Conservation (phyloP, 2,113 vertebrate species). For the Nannospalax galili region DNA sequence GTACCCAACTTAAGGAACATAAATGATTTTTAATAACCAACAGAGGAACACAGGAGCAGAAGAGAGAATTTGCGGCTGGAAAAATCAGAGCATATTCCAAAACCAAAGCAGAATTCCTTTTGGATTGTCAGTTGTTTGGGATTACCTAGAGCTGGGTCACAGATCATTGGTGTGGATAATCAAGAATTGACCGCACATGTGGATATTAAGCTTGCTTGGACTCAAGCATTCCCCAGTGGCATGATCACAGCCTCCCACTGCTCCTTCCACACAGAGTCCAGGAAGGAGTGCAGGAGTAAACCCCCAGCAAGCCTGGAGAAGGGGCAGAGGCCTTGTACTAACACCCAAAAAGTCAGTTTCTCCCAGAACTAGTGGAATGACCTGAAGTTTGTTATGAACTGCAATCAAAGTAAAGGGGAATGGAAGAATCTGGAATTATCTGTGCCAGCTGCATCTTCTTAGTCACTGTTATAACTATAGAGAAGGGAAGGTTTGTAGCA, state of each 20-base stretch:
- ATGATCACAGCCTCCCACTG: neutral
- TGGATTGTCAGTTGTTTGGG: constrained; percentile 69
- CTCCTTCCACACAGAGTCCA: neutral
- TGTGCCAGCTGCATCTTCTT: neutral
- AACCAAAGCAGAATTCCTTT: constrained; percentile 71
- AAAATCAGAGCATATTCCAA: constrained; percentile 63
- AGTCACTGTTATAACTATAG: neutral
- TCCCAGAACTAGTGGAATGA: neutral
- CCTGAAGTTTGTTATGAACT: neutral
- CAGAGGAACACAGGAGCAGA: constrained; percentile 38
- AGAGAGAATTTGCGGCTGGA: neutral
- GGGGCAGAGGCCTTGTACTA: neutral
- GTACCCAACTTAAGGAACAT: constrained; percentile 67
- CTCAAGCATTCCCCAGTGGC: neutral
- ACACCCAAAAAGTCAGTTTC: neutral
- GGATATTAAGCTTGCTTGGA: constrained; percentile 51
- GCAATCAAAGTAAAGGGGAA: neutral
- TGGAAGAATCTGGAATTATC: neutral
- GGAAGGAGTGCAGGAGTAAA: neutral
- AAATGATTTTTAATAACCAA: constrained; percentile 74
- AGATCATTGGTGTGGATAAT: constrained; percentile 75
- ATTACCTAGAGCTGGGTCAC: constrained; percentile 67
- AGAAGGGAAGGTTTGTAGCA: neutral
- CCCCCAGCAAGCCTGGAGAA: neutral
- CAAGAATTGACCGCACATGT: constrained; percentile 71